Evolutionary conservation across 2,113 vertebrate genomes (phyloP).

Genomic region (Tupaia chinensis): DNA sequence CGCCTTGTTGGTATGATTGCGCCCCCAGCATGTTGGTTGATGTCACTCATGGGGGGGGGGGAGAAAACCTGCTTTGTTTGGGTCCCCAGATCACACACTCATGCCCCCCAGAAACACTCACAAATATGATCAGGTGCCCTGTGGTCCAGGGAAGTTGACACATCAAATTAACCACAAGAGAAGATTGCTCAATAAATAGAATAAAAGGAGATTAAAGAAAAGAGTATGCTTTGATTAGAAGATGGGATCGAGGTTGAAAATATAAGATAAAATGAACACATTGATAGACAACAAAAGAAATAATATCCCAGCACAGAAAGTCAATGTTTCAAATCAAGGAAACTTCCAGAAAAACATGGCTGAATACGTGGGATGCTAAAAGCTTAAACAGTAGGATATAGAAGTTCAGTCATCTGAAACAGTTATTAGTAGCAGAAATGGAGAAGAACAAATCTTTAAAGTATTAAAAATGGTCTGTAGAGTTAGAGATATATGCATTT

Average conservation of each 20-base stretch:
- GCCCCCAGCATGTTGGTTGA: background rate
- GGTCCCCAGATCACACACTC: background rate
- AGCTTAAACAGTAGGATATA: background rate
- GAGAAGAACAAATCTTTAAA: background rate
- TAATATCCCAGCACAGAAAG: background rate
- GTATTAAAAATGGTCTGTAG: slow-evolving; percentile 9
- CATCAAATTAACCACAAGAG: background rate
- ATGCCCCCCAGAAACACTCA: background rate
- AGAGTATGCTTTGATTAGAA: background rate
- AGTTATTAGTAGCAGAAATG: background rate
- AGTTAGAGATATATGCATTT: background rate
- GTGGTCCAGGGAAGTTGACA: background rate
- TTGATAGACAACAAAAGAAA: background rate
- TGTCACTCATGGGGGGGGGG: background rate
- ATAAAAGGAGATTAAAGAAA: background rate
- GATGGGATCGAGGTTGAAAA: background rate
- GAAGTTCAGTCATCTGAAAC: background rate
- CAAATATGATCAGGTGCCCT: background rate
- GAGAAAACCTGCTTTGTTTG: background rate
- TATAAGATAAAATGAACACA: background rate
- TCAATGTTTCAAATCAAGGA: background rate
- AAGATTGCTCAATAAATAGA: background rate
- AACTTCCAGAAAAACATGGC: background rate
- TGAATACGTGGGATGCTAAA: background rate
- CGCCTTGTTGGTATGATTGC: background rate